phyloP scores from a whole-genome alignment of 2,113 vertebrate genomes.

The Oceanodroma tethys region DNA sequence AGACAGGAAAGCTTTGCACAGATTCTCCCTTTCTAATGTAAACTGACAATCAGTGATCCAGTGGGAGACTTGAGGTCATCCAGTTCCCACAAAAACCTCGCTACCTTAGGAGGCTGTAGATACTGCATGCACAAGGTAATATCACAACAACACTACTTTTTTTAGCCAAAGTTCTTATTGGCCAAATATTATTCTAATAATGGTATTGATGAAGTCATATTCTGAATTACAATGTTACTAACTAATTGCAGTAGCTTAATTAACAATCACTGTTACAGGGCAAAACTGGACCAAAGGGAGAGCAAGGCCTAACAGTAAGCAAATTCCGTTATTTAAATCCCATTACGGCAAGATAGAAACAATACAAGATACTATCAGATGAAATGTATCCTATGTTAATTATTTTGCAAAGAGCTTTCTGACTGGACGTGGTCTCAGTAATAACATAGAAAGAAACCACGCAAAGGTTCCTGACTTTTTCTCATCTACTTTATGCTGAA shows the following conservation, averaged over 20 bases:
- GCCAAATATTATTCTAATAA: neutral
- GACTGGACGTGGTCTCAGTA: neutral
- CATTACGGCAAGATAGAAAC: neutral
- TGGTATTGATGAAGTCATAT: neutral
- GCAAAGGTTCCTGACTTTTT: neutral
- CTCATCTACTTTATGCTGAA: neutral
- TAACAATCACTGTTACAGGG: slow-evolving; percentile 69
- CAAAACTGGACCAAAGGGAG: slow-evolving; percentile 81
- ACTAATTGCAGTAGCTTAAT: neutral
- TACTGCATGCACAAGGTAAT: neutral
- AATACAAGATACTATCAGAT: neutral
- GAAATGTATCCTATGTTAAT: neutral
- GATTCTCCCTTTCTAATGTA: neutral
- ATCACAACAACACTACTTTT: neutral
- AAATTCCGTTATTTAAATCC: neutral
- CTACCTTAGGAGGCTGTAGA: neutral
- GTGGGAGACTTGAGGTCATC: neutral
- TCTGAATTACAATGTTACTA: neutral
- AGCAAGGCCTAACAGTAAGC: slow-evolving; percentile 85
- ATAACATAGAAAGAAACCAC: neutral
- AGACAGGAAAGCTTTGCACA: neutral
- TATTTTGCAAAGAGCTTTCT: neutral
- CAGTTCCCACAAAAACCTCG: neutral
- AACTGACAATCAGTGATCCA: neutral
- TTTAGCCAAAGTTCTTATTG: neutral